Percentiles rank a stretch among this genome's conserved stretches.
Conservation (phyloP, 2,113 vertebrate genomes). For the Saguinus midas region DNA sequence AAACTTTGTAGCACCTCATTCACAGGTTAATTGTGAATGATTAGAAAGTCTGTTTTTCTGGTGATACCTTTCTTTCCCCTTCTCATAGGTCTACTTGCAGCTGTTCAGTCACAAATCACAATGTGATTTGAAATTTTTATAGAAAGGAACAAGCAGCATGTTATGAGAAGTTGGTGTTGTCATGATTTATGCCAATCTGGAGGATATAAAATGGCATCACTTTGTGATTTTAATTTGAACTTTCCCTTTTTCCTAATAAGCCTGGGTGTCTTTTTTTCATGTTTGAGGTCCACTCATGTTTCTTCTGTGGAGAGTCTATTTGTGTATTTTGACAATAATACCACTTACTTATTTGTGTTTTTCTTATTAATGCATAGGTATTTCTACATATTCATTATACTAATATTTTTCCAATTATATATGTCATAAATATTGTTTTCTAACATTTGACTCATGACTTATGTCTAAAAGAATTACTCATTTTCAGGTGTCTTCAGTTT, state of each 20-base stretch:
- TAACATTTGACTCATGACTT: background rate
- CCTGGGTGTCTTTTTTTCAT: background rate
- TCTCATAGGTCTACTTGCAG: background rate
- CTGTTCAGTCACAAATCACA: background rate
- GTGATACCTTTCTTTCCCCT: background rate
- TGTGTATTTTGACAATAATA: background rate
- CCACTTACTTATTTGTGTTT: background rate
- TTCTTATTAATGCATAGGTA: background rate
- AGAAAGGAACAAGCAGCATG: background rate
- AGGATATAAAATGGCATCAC: background rate
- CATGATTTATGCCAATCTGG: background rate
- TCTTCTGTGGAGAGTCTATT: background rate
- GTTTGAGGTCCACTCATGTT: background rate
- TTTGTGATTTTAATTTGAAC: background rate
- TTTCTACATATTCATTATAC: background rate
- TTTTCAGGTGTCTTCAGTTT: background rate
- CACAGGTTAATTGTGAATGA: background rate
- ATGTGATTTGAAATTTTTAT: background rate
- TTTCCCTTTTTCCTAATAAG: background rate
- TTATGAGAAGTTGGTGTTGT: background rate
- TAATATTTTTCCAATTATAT: background rate
- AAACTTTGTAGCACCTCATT: background rate
- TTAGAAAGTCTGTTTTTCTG: background rate
- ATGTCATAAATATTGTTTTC: background rate
- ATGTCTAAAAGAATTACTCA: background rate